phyloP scores from a whole-genome alignment of 2,113 vertebrate species.

The Sylvietta virens region DNA sequence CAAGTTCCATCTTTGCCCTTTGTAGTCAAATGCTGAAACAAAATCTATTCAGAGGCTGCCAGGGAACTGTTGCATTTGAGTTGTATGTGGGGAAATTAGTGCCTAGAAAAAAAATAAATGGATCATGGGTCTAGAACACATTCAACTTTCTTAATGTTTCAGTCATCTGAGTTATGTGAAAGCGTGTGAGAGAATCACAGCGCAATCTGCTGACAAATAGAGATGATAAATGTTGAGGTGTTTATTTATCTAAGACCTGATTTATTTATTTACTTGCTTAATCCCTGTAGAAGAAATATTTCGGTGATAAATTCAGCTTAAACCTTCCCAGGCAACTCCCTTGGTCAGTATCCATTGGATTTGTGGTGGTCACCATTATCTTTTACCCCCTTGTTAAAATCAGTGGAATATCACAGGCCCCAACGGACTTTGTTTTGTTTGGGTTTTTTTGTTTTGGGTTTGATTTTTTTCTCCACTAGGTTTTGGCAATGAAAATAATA shows the following conservation, averaged over 20 bases:
- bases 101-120: background rate
- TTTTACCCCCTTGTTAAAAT: background rate
- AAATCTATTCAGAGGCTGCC: background rate
- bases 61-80: background rate
- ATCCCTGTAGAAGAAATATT: background rate
- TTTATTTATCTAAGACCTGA: background rate
- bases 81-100: background rate
- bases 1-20: background rate
- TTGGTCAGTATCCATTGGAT: background rate
- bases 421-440: background rate
- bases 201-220: background rate
- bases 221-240: background rate
- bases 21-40: background rate
- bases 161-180: background rate
- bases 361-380: background rate
- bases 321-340: background rate
- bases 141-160: background rate
- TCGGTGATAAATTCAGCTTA: background rate
- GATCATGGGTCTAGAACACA: background rate
- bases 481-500: background rate
- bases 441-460: background rate
- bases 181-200: background rate
- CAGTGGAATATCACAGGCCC: background rate
- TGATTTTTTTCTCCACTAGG: background rate
- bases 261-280: conserved; percentile 5